Evolutionary conservation across 2,797 vertebrate species (phyloP).

Genomic region (Rhyacichthys aspro): DNA sequence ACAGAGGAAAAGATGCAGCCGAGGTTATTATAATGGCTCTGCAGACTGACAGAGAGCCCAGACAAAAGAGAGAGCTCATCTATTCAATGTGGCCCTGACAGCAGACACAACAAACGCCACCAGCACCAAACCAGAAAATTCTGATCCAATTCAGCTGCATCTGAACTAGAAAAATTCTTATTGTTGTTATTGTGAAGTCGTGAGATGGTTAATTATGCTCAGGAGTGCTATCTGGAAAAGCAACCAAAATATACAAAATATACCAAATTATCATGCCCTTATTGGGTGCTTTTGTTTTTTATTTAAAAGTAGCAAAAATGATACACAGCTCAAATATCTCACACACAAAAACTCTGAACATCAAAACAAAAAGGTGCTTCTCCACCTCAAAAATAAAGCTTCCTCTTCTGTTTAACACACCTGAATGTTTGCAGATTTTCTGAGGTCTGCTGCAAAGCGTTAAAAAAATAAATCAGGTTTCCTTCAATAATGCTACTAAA

Average conservation of each 20-base stretch:
- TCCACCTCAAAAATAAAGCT: slow-evolving; percentile 76
- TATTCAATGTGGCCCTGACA: slow-evolving; percentile 63
- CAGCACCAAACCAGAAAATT: slow-evolving; percentile 52
- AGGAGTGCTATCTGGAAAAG: slow-evolving; percentile 1
- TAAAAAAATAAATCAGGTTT: slow-evolving; percentile 60
- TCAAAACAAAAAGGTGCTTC: slow-evolving; percentile 63
- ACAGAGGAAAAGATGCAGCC: slow-evolving; percentile 37
- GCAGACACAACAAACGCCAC: slow-evolving; percentile 66
- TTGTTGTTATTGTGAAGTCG: slow-evolving; percentile 37
- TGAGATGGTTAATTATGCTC: slow-evolving; percentile 37
- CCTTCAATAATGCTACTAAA: slow-evolving; percentile 54
- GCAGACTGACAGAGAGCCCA: slow-evolving; percentile 60
- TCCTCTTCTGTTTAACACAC: slow-evolving; percentile 67
- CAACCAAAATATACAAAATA: slow-evolving; percentile 20
- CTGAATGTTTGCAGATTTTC: slow-evolving; percentile 63
- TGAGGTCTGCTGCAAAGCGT: slow-evolving; percentile 41
- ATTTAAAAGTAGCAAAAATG: slow-evolving; percentile 75
- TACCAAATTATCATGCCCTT: slow-evolving; percentile 16
- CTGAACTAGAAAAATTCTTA: background rate
- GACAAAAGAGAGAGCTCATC: slow-evolving; percentile 72
- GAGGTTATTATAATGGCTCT: slow-evolving; percentile 61
- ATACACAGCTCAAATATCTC: slow-evolving; percentile 73
- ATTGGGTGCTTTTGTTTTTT: slow-evolving; percentile 66
- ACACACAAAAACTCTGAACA: slow-evolving; percentile 55
- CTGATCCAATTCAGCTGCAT: slow-evolving; percentile 34